phyloP scores from a whole-genome alignment of 2,888 invertebrate genomes.

The Coleophora flavipennella region DNA sequence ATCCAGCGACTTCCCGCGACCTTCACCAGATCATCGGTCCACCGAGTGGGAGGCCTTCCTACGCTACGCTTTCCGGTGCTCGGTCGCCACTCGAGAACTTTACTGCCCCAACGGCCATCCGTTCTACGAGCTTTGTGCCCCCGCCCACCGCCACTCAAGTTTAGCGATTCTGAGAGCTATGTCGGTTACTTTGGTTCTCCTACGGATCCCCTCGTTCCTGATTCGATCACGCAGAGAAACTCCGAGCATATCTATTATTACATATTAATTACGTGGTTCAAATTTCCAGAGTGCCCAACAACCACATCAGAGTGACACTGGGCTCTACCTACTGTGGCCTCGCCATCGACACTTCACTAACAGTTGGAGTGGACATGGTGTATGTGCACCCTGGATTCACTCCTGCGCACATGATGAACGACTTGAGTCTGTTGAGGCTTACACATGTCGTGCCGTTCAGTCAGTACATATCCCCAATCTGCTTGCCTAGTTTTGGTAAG shows the following conservation, averaged over 20 bases:
- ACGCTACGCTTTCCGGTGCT: too few species aligned
- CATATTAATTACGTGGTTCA: not conserved
- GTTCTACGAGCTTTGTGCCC: too few species aligned
- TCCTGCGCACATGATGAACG: slow-evolving; percentile 61
- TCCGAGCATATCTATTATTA: not conserved
- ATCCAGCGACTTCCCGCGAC: too few species aligned
- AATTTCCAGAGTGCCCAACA: slow-evolving; percentile 39
- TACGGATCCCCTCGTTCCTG: too few species aligned
- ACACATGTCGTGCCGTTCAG: slow-evolving; percentile 63
- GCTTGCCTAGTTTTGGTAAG: slow-evolving; percentile 65
- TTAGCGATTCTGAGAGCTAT: too few species aligned
- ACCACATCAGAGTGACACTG: slow-evolving; percentile 63
- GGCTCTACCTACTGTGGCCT: slow-evolving; percentile 67
- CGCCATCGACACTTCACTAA: slow-evolving; percentile 56
- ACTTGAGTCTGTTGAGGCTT: slow-evolving; percentile 73
- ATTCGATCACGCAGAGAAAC: too few species aligned
- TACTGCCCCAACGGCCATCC: too few species aligned
- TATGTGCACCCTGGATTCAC: slow-evolving; percentile 67
- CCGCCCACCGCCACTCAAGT: too few species aligned
- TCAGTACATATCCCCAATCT: slow-evolving; percentile 69
- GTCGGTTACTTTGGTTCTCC: too few species aligned
- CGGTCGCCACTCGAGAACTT: too few species aligned
- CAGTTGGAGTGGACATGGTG: slow-evolving; percentile 55
- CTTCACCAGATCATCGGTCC: too few species aligned
- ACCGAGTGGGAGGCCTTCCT: too few species aligned